Base-by-base conservation (phyloP, 2,888 invertebrate species). In the Heliconius sara region DNA sequence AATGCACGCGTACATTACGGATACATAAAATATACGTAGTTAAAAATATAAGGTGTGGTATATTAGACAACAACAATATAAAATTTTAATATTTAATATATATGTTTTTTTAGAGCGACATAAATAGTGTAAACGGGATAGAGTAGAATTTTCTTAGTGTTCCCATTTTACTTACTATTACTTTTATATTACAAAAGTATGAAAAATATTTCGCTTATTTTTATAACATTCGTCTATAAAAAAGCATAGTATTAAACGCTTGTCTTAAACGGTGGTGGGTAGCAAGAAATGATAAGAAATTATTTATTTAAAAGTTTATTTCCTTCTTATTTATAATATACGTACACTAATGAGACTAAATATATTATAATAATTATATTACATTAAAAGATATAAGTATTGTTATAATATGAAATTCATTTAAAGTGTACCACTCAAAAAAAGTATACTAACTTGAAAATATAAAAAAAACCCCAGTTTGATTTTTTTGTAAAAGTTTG, bases 221-320 rank as follows among this genome's bases (percentile, higher is more conserved):
- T n/a, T 60, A n/a, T 60, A n/a, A n/a, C 4, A 60, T 12, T n/a
- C 27, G 12, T 16, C 16, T 10, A 63, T 16, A 65, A 25, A 27
- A 65, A 16, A 27, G 9, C 13, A 65, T 16, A 65, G 7, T 7
- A 16, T 27, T 16, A 43, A 43, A 6, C n/a, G 25, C 39, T n/a
- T n/a, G 10, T 27, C 2, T 65, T 65, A 3, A 25, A 13, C 27
- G 25, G 19, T 2, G 6, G 25, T 25, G 7, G 19, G 25, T 16
- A 25, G 70, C 16, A 39, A n/a, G 19, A 67, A 30, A 67, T 70
- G 25, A 70, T 47, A 70, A 70, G 47, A 70, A 47, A 27, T 3
- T 5, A 16, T 47, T 25, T 16, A 70, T 19, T 70, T 70, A 43
- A 70, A 70, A 43, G 43, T 70, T 70, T 70, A 70, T 43, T 70